These are phyloP conservation scores for Peromyscus polionotus DNA, from an alignment of 2,113 vertebrate genomes.

Conservation along the genomic window DNA sequence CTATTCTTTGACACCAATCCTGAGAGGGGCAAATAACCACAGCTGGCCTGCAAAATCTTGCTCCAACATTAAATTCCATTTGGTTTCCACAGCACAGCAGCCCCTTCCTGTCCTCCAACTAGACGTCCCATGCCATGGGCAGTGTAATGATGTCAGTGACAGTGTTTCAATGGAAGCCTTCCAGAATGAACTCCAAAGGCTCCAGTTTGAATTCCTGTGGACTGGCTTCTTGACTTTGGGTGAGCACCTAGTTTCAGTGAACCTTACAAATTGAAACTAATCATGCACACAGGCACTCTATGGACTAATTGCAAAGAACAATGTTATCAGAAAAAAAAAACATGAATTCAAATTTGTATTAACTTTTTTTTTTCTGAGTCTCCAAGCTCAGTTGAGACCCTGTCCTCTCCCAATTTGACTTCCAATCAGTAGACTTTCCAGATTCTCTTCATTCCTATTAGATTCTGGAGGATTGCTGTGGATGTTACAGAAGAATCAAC, in stretches of 20 bases:
- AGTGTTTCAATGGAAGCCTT: conserved; percentile 5
- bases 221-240: neutral
- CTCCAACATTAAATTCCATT: neutral
- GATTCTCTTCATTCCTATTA: neutral
- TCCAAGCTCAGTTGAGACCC: neutral
- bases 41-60: neutral
- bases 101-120: neutral
- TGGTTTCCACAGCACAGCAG: neutral
- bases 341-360: neutral
- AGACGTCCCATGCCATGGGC: neutral
- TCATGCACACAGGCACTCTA: neutral
- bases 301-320: neutral
- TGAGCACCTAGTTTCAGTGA: neutral
- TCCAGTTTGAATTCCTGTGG: neutral
- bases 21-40: neutral
- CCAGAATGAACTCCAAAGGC: conserved; percentile 12
- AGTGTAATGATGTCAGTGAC: conserved; percentile 12
- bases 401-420: neutral
- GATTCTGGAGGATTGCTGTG: neutral
- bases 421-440: neutral
- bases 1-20: neutral
- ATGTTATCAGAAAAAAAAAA: neutral
- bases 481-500: neutral
- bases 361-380: neutral
- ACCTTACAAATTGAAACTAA: conserved; percentile 5